These are phyloP conservation scores for Suillia variegata DNA, from an alignment of 2,888 invertebrate genomes.

Conservation along the genomic window DNA sequence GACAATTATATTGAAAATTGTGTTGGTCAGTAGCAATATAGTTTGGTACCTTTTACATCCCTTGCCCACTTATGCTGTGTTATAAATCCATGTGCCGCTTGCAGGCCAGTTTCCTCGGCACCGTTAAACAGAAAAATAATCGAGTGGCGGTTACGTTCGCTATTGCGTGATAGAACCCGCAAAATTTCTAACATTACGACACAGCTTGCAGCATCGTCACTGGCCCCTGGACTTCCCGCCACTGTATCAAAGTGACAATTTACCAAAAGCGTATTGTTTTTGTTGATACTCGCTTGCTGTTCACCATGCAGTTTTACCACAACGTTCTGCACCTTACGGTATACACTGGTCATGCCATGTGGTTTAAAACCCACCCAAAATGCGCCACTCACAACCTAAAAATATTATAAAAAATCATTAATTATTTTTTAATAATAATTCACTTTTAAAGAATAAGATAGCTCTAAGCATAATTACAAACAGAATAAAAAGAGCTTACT, in stretches of 20 bases:
- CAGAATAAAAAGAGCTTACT: too few species aligned
- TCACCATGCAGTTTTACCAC: constrained; percentile 73
- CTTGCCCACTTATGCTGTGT: constrained; percentile 85
- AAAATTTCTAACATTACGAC: constrained; percentile 73
- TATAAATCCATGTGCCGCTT: constrained; percentile 88
- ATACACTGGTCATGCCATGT: constrained; percentile 81
- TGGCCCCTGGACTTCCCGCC: constrained; percentile 76
- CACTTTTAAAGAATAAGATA: too few species aligned
- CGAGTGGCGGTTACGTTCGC: constrained; percentile 63
- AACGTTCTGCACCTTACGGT: constrained; percentile 81
- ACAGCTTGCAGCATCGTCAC: constrained; percentile 61
- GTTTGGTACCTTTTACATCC: constrained; percentile 62
- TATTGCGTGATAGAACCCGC: constrained; percentile 63
- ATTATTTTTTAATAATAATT: too few species aligned
- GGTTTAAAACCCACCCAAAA: constrained; percentile 76
- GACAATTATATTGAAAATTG: neutral
- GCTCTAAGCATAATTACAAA: too few species aligned
- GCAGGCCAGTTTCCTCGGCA: constrained; percentile 72
- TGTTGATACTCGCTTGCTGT: constrained; percentile 55
- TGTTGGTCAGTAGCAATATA: neutral
- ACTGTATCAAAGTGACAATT: constrained; percentile 94
- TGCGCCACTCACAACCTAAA: constrained; percentile 68
- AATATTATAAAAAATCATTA: too few species aligned
- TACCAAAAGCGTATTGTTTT: constrained; percentile 70
- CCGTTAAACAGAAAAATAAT: constrained; percentile 76